phyloP scores from a whole-genome alignment of 2,888 invertebrate genomes.

The Leuctra nigra region DNA sequence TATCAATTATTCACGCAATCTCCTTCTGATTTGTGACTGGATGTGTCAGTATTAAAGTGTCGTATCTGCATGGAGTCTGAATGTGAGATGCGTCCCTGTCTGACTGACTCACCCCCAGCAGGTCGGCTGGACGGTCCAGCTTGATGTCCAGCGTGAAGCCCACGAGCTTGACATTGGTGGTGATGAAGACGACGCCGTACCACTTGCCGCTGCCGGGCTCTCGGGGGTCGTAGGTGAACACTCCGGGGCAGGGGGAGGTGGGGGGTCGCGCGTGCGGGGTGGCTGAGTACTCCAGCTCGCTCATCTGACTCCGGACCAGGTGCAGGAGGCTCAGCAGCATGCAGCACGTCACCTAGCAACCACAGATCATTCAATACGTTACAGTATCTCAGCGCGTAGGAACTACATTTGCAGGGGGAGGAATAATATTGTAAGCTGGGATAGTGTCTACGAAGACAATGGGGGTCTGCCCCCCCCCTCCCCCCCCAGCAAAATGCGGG shows the following conservation, averaged over 20 bases:
- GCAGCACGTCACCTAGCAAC: no score
- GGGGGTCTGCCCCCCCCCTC: no score
- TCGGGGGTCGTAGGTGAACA: conserved; percentile 51
- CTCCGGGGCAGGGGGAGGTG: conserved; percentile 48
- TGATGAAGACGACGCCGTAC: conserved; percentile 54
- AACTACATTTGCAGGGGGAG: no score
- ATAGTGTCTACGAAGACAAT: no score
- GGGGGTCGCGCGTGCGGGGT: not conserved
- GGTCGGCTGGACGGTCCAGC: conserved; percentile 51
- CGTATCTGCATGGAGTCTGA: no score
- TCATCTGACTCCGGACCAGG: not conserved
- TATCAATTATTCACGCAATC: no score
- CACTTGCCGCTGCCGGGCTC: conserved; percentile 50
- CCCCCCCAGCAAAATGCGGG: no score
- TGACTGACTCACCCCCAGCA: conserved; percentile 48
- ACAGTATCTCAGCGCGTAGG: no score
- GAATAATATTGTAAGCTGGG: no score
- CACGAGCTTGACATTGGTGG: conserved; percentile 49
- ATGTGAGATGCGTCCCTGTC: not conserved
- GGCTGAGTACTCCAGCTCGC: not conserved
- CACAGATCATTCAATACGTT: no score
- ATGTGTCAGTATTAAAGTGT: no score
- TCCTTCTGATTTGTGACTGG: no score
- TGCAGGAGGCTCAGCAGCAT: not conserved
- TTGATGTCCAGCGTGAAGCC: conserved; percentile 54